These are phyloP conservation scores for Syngnathus typhle DNA, from an alignment of 2,113 vertebrate genomes.

Conservation along the genomic window DNA sequence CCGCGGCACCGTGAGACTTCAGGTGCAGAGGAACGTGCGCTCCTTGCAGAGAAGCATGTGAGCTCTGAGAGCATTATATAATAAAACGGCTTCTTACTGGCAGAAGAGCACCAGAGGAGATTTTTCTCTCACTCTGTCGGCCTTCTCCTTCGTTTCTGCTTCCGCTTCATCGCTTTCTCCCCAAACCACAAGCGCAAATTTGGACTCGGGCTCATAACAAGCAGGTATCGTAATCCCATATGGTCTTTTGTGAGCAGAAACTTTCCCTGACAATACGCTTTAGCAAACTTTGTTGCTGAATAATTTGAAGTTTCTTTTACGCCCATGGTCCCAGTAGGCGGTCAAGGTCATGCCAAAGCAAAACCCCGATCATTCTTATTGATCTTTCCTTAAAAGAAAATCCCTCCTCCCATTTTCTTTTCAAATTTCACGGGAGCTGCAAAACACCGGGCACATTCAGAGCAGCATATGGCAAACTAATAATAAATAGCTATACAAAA, in stretches of 20 bases:
- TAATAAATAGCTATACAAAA: no score
- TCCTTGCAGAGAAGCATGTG: slow-evolving; percentile 64
- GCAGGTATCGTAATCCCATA: neutral
- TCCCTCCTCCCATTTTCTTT: no score
- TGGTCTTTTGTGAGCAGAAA: neutral
- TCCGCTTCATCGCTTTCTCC: neutral
- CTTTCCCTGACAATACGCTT: neutral
- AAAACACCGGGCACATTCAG: no score
- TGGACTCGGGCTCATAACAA: neutral
- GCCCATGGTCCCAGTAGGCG: no score
- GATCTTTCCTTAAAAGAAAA: no score
- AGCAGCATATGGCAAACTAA: no score
- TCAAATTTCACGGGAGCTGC: no score
- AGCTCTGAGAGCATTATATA: slow-evolving; percentile 59
- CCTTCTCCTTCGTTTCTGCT: slow-evolving; percentile 19
- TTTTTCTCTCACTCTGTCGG: slow-evolving; percentile 21
- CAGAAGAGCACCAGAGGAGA: slow-evolving; percentile 36
- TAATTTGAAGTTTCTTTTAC: neutral
- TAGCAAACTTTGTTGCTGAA: neutral
- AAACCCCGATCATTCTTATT: no score
- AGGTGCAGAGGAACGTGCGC: slow-evolving; percentile 59
- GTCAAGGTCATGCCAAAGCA: no score
- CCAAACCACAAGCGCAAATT: slow-evolving; percentile 13
- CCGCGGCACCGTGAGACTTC: slow-evolving; percentile 31
- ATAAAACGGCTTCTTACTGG: slow-evolving; percentile 51